Conservation (phyloP, 2,797 vertebrate species). For the Fistularia commersonii region DNA sequence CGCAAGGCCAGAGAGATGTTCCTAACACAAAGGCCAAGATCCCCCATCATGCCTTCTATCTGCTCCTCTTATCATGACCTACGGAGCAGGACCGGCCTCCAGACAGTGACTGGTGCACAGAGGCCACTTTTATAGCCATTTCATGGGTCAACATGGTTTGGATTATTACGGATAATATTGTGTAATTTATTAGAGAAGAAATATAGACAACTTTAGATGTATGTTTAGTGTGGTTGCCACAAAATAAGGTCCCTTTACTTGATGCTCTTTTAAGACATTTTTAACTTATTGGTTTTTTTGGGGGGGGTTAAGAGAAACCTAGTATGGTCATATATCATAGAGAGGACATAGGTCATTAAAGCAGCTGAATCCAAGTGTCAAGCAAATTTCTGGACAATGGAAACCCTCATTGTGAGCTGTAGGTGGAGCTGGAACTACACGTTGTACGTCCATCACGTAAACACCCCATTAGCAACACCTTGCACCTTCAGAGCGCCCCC, state of each 20-base stretch:
- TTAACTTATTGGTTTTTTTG: conserved; percentile 52
- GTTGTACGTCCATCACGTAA: conserved; percentile 14
- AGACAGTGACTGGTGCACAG: conserved; percentile 57
- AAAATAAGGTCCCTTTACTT: conserved; percentile 83
- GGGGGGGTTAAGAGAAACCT: conserved; percentile 23
- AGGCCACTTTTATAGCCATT: conserved; percentile 71
- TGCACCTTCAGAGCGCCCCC: conserved; percentile 10
- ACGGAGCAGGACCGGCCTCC: conserved; percentile 61
- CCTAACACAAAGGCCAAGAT: conserved; percentile 62
- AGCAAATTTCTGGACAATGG: conserved; percentile 3
- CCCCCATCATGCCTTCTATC: conserved; percentile 70
- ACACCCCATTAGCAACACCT: conserved; percentile 9
- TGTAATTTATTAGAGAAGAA: conserved; percentile 78
- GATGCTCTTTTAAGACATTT: conserved; percentile 61
- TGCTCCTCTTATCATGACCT: conserved; percentile 64
- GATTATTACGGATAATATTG: conserved; percentile 70
- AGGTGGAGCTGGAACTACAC: conserved; percentile 17
- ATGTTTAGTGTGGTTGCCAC: conserved; percentile 76
- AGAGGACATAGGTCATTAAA: conserved; percentile 16
- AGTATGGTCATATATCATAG: conserved; percentile 3
- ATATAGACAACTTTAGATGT: conserved; percentile 71
- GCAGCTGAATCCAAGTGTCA: conserved; percentile 7
- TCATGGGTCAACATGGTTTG: conserved; percentile 65
- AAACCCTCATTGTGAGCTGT: conserved; percentile 16
- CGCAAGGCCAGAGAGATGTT: conserved; percentile 45